Evolutionary conservation across 37 sponge, comb jelly and placozoan genomes (phyloP).

Genomic region (Beroe forskalii): DNA sequence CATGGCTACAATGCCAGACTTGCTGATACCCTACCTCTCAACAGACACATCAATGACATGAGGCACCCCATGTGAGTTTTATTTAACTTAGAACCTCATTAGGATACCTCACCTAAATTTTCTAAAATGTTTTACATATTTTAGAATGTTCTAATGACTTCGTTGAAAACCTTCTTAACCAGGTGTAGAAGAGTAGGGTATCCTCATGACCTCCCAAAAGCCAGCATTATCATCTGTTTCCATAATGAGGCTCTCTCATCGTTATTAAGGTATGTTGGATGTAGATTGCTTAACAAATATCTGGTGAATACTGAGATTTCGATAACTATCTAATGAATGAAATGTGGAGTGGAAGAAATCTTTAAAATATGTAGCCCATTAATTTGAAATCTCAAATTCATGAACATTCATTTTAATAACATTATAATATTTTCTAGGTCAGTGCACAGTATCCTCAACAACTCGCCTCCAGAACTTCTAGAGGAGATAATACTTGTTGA

Average conservation of each 20-base stretch:
- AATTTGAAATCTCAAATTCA: background rate
- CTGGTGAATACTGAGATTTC: background rate
- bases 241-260: constrained; percentile 61
- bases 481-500: constrained; percentile 94
- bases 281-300: too few relatives aligned
- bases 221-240: constrained; percentile 46
- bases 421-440: constrained; percentile 74
- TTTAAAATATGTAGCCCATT: background rate
- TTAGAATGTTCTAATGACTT: too few relatives aligned
- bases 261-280: constrained; percentile 15
- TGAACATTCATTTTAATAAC: background rate
- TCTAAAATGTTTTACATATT: too few relatives aligned
- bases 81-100: too few relatives aligned
- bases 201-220: constrained; percentile 28
- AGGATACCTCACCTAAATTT: too few relatives aligned
- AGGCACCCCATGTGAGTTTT: constrained; percentile 59
- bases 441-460: constrained; percentile 81
- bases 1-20: constrained; percentile 61
- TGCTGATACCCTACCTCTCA: constrained; percentile 18
- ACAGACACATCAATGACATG: constrained; percentile 47
- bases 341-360: background rate
- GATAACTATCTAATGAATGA: background rate
- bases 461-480: constrained; percentile 80
- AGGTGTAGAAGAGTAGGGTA: constrained; percentile 54
- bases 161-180: too few relatives aligned